Conservation (phyloP, 2,888 invertebrate species). For the Belgica antarctica region DNA sequence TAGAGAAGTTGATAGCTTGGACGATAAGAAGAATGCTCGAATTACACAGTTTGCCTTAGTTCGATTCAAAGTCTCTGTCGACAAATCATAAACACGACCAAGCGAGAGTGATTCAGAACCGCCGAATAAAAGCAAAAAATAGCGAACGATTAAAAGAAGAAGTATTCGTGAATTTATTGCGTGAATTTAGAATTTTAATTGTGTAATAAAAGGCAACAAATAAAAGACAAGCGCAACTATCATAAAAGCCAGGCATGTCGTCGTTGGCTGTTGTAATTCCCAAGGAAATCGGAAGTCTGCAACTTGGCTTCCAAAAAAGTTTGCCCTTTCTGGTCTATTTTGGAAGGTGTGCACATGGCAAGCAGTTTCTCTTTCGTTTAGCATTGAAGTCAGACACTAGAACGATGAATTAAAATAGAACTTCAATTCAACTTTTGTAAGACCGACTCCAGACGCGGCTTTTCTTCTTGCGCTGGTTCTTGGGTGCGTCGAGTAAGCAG, state of each 20-base stretch:
- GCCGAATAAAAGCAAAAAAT: background rate
- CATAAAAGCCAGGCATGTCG: constrained; percentile 41
- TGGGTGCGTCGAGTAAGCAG: background rate
- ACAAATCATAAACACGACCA: no score
- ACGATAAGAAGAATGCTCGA: background rate
- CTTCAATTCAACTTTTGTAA: background rate
- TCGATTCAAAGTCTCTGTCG: no score
- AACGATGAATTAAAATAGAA: background rate
- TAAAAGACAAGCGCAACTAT: constrained; percentile 18
- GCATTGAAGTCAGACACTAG: constrained; percentile 22
- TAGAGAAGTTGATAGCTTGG: background rate
- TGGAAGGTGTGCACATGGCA: constrained; percentile 5
- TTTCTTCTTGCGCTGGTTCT: background rate
- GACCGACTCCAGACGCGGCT: no score
- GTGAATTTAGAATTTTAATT: constrained; percentile 22
- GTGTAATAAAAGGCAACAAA: constrained; percentile 31
- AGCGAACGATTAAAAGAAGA: background rate
- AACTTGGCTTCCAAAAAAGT: constrained; percentile 2
- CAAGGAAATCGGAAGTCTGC: constrained; percentile 8
- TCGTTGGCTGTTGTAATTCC: background rate
- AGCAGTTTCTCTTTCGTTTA: no score
- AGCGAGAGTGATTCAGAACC: no score
- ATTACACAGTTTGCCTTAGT: no score
- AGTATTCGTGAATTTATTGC: background rate
- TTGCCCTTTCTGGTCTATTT: constrained; percentile 14